Evolutionary conservation across 2,888 invertebrate genomes (phyloP).

Genomic region (Drosophila neonasuta): DNA sequence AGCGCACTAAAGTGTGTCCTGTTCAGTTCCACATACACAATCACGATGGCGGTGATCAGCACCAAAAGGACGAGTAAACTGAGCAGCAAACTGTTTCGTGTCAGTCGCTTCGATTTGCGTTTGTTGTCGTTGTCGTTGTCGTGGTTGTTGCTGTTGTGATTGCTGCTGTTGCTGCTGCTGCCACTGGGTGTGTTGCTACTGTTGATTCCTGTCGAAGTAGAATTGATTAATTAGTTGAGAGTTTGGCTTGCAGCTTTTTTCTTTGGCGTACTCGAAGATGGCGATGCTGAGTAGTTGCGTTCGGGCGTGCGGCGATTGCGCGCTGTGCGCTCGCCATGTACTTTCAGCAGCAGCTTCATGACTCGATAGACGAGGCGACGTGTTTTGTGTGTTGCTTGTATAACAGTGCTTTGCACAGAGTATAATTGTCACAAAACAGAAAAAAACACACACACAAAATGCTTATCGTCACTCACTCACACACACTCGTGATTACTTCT

Average conservation of each 20-base stretch:
- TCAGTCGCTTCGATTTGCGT: slow-evolving; percentile 53
- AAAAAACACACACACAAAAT: slow-evolving; percentile 2
- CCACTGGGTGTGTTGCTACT: slow-evolving; percentile 9
- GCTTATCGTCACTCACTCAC: slow-evolving; percentile 11
- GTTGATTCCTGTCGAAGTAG: slow-evolving; percentile 18
- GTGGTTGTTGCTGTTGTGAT: slow-evolving; percentile 20
- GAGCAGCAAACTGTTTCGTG: slow-evolving; percentile 73
- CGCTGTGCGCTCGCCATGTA: slow-evolving; percentile 79
- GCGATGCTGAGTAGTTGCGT: slow-evolving; percentile 55
- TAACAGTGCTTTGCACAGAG: slow-evolving; percentile 21
- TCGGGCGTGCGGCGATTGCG: slow-evolving; percentile 71
- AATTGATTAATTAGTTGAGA: neutral
- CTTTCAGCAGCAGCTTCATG: slow-evolving; percentile 81
- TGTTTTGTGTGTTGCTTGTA: neutral
- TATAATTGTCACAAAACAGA: slow-evolving; percentile 16
- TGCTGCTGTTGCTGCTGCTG: slow-evolving; percentile 7
- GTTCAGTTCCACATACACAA: slow-evolving; percentile 76
- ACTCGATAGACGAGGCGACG: neutral
- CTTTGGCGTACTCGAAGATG: slow-evolving; percentile 31
- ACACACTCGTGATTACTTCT: neutral
- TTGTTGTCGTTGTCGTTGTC: slow-evolving; percentile 25
- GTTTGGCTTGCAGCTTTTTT: neutral
- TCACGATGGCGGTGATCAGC: slow-evolving; percentile 67
- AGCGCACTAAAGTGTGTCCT: slow-evolving; percentile 36
- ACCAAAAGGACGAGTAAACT: slow-evolving; percentile 70